phyloP scores from a whole-genome alignment of 2,113 vertebrate species.

The Labrus mixtus region DNA sequence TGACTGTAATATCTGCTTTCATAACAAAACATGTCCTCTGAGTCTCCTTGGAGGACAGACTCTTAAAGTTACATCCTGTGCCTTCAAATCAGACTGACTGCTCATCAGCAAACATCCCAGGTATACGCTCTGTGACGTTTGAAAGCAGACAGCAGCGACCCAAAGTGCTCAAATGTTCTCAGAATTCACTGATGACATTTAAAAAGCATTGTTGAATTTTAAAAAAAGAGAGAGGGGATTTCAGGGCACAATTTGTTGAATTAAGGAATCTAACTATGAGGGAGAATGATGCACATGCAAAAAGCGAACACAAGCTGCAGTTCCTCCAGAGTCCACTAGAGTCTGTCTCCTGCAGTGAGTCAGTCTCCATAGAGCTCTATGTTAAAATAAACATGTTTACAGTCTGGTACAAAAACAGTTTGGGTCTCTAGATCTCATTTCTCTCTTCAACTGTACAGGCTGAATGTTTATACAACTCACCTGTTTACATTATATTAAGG shows the following conservation, averaged over 20 bases:
- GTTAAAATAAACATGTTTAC: no score
- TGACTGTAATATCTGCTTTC: not conserved
- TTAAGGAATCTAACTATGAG: not conserved
- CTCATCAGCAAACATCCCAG: not conserved
- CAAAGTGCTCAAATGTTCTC: not conserved
- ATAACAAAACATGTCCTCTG: slow-evolving; percentile 1
- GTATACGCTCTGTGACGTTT: not conserved
- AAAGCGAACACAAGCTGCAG: no score
- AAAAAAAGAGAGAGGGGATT: not conserved
- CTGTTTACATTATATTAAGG: no score
- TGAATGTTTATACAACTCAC: no score
- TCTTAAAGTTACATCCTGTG: not conserved
- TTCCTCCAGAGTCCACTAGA: no score
- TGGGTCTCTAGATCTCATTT: no score
- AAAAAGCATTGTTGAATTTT: not conserved
- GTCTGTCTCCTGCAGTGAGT: no score
- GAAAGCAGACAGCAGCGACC: not conserved
- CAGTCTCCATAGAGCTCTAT: no score
- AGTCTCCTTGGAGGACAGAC: slow-evolving; percentile 8
- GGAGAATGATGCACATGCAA: no score
- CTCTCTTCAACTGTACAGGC: no score
- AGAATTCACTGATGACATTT: not conserved
- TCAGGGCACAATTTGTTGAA: not conserved
- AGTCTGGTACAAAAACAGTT: no score
- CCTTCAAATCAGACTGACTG: not conserved